These are phyloP conservation scores for Linnaemya tessellans DNA, from an alignment of 2,888 invertebrate genomes.

Conservation along the genomic window DNA sequence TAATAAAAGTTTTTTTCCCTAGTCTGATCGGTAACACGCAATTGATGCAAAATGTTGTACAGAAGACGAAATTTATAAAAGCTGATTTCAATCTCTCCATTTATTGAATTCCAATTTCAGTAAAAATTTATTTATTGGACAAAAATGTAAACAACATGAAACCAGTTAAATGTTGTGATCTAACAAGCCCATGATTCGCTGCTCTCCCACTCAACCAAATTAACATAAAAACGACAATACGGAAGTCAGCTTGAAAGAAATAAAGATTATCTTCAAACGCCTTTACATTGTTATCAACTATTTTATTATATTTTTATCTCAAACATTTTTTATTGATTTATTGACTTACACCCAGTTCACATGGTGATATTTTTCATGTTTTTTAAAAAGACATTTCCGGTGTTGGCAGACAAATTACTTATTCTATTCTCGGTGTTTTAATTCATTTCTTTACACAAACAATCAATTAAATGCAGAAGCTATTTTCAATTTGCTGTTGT, in stretches of 20 bases:
- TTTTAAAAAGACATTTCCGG: too few species aligned
- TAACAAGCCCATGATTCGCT: neutral
- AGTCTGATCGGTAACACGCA: conserved; percentile 31
- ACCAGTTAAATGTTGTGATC: neutral
- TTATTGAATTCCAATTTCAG: neutral
- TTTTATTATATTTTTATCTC: neutral
- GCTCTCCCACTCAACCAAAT: neutral
- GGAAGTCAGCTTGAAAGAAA: neutral
- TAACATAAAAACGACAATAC: neutral
- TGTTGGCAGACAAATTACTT: too few species aligned
- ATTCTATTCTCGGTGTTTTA: too few species aligned
- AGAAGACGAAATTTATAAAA: neutral
- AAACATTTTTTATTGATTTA: neutral
- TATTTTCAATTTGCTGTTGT: too few species aligned
- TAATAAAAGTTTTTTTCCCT: neutral
- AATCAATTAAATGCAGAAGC: too few species aligned
- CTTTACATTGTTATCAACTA: neutral
- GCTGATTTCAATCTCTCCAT: neutral
- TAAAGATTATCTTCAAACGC: neutral
- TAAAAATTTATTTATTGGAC: neutral
- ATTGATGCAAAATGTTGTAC: conserved; percentile 11
- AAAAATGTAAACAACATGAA: neutral
- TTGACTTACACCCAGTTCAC: too few species aligned
- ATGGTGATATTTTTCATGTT: too few species aligned
- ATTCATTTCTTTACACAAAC: too few species aligned